Conservation (phyloP, 2,113 vertebrate genomes). For the Oxygymnocypris stewartii region DNA sequence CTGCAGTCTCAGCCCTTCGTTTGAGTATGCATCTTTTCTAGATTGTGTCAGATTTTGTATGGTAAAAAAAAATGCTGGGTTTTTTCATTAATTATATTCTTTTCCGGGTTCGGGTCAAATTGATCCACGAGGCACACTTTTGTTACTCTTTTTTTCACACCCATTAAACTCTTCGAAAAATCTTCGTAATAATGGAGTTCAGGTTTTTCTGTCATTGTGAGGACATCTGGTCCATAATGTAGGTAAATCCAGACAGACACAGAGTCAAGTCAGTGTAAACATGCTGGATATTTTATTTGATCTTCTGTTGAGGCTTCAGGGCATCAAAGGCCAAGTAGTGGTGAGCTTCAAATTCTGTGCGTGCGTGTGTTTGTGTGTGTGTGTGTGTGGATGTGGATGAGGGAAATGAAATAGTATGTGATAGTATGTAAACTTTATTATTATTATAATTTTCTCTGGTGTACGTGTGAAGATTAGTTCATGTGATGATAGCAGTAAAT, state of each 20-base stretch:
- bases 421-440: conserved; percentile 16
- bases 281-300: conserved; percentile 42
- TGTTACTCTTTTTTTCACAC: too few relatives aligned
- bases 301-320: conserved; percentile 14
- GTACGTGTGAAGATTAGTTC: conserved; percentile 45
- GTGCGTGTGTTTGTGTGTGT: not conserved
- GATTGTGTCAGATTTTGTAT: too few relatives aligned
- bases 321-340: conserved; percentile 28
- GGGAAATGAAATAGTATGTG: not conserved
- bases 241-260: too few relatives aligned
- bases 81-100: too few relatives aligned
- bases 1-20: too few relatives aligned
- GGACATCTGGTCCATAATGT: not conserved
- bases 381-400: not conserved
- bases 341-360: not conserved
- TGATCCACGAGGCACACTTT: too few relatives aligned
- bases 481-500: conserved; percentile 42
- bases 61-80: too few relatives aligned
- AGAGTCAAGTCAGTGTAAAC: conserved; percentile 38
- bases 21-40: too few relatives aligned
- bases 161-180: too few relatives aligned
- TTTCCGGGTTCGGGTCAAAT: too few relatives aligned
- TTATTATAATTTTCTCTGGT: conserved; percentile 25
- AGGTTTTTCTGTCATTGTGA: not conserved
- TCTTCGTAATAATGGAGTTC: not conserved